These are phyloP conservation scores for Heliocidaris tuberculata DNA, from an alignment of 35 echinoderm and acorn worm species.

Conservation along the genomic window DNA sequence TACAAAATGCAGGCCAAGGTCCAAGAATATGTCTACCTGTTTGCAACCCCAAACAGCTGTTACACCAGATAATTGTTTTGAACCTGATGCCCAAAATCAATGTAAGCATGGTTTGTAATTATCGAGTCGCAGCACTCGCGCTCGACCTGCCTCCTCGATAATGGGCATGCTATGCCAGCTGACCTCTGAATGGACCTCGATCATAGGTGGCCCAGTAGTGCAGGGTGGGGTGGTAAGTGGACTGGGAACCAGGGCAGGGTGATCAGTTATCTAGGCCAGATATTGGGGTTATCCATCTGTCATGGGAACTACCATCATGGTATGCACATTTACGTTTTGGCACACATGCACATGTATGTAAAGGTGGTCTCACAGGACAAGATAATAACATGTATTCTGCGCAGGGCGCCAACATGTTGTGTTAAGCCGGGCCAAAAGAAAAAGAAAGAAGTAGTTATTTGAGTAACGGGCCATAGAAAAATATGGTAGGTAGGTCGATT, in stretches of 20 bases:
- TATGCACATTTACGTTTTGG: no score
- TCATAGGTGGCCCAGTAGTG: background rate
- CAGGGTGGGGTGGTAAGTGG: background rate
- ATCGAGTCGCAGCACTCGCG: background rate
- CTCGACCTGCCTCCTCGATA: background rate
- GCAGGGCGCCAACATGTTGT: background rate
- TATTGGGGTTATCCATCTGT: background rate
- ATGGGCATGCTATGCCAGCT: background rate
- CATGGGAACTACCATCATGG: background rate
- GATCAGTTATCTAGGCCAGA: background rate
- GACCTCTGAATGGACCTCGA: background rate
- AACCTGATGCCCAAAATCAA: constrained; percentile 1
- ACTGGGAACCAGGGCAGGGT: background rate
- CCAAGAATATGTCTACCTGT: background rate
- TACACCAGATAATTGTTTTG: background rate
- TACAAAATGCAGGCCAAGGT: background rate
- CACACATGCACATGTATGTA: background rate
- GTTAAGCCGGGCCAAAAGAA: background rate
- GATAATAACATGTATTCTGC: background rate
- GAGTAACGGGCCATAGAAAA: no score
- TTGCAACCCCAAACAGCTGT: constrained; percentile 1
- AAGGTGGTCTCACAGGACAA: background rate
- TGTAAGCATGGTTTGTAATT: background rate
- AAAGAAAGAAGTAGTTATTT: no score
- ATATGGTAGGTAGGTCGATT: no score